Percentiles rank a stretch among this genome's conserved stretches.
phyloP scores from a whole-genome alignment of 2,797 vertebrate species.

The Monodelphis domestica region DNA sequence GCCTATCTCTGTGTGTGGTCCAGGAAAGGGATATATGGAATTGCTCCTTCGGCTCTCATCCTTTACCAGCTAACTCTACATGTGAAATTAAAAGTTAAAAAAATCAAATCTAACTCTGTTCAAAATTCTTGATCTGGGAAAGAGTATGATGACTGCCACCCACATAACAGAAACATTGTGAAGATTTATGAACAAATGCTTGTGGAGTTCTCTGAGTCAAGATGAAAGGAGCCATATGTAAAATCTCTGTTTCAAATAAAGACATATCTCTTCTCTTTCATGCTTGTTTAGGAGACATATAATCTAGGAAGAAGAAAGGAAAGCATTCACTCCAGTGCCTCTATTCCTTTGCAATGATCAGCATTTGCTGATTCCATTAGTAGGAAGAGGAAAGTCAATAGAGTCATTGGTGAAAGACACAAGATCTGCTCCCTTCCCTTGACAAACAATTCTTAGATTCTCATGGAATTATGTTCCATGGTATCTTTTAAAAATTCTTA shows the following conservation, averaged over 20 bases:
- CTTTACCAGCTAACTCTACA: background rate
- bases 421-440: background rate
- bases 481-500: too few relatives aligned
- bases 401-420: too few relatives aligned
- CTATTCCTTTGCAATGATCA: background rate
- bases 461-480: background rate
- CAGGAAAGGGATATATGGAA: background rate
- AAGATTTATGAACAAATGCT: background rate
- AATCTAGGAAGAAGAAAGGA: background rate
- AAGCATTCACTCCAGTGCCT: background rate
- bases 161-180: background rate
- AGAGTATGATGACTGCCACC: background rate
- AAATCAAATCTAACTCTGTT: background rate
- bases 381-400: background rate
- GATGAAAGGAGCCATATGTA: background rate
- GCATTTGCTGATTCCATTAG: background rate
- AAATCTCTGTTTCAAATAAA: background rate
- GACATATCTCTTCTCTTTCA: background rate
- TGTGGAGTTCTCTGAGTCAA: background rate
- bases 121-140: background rate
- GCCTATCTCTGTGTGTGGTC: slow-evolving; percentile 1
- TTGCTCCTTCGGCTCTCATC: background rate
- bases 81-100: background rate
- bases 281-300: background rate
- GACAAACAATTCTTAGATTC: background rate